These are phyloP conservation scores for Clarias batrachus DNA, from an alignment of 2,113 vertebrate species.

Conservation along the genomic window DNA sequence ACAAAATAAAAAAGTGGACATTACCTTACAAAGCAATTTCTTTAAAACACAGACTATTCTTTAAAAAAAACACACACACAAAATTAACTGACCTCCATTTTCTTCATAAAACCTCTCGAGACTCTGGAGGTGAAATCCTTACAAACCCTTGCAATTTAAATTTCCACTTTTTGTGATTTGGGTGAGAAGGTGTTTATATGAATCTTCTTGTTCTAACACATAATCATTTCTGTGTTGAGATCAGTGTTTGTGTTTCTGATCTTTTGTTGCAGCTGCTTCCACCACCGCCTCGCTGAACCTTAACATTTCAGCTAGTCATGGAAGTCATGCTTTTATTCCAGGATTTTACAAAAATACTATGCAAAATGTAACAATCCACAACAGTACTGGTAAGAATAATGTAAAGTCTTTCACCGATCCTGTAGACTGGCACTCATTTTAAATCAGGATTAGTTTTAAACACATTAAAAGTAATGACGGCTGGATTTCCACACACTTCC, in stretches of 20 bases:
- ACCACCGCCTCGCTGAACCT: background rate
- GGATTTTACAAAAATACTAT: background rate
- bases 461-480: background rate
- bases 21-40: too few relatives aligned
- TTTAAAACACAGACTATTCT: too few relatives aligned
- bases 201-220: too few relatives aligned
- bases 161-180: too few relatives aligned
- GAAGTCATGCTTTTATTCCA: constrained; percentile 12
- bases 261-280: background rate
- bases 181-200: too few relatives aligned
- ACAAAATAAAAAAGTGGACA: too few relatives aligned
- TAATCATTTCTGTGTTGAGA: background rate
- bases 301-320: background rate
- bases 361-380: background rate
- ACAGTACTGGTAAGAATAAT: background rate
- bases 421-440: background rate
- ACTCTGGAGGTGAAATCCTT: too few relatives aligned
- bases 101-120: too few relatives aligned
- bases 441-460: background rate
- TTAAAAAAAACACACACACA: too few relatives aligned
- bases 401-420: too few relatives aligned
- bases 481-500: background rate
- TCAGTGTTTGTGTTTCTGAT: background rate
- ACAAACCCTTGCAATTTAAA: too few relatives aligned
- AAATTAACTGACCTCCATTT: too few relatives aligned